Evolutionary conservation across 2,113 vertebrate species (phyloP).

Genomic region (Muntiacus reevesi): DNA sequence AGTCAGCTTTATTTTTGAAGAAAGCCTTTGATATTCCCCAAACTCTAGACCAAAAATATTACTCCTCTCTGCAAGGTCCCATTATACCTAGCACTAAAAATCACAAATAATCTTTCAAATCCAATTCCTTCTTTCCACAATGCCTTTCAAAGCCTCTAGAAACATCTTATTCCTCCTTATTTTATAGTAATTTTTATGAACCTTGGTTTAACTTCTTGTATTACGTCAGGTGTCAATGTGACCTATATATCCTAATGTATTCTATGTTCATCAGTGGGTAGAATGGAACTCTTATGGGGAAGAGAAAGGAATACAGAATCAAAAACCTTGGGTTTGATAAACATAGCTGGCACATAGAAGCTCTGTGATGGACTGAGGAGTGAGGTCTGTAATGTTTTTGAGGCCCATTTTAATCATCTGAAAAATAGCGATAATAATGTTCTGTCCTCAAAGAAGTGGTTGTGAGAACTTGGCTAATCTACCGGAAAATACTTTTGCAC

Average conservation of each 20-base stretch:
- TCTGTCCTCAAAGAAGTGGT: background rate
- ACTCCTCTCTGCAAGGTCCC: background rate
- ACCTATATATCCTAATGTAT: background rate
- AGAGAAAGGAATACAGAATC: background rate
- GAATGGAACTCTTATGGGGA: background rate
- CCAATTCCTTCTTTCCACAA: background rate
- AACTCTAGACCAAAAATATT: background rate
- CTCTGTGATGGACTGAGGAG: background rate
- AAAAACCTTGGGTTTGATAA: background rate
- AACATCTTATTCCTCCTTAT: background rate
- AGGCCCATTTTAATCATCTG: background rate
- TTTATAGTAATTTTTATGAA: background rate
- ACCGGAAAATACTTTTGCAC: background rate
- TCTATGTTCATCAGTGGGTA: background rate
- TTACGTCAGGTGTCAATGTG: background rate
- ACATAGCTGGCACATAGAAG: background rate
- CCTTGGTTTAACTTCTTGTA: background rate
- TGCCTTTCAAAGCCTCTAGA: background rate
- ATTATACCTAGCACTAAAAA: background rate
- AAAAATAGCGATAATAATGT: background rate
- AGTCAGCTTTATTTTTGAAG: background rate
- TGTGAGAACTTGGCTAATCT: background rate
- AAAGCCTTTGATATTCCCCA: background rate
- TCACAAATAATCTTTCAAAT: background rate
- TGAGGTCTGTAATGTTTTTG: background rate